Evolutionary conservation across 2,888 invertebrate genomes (phyloP).

Genomic region (Morpho helenor): DNA sequence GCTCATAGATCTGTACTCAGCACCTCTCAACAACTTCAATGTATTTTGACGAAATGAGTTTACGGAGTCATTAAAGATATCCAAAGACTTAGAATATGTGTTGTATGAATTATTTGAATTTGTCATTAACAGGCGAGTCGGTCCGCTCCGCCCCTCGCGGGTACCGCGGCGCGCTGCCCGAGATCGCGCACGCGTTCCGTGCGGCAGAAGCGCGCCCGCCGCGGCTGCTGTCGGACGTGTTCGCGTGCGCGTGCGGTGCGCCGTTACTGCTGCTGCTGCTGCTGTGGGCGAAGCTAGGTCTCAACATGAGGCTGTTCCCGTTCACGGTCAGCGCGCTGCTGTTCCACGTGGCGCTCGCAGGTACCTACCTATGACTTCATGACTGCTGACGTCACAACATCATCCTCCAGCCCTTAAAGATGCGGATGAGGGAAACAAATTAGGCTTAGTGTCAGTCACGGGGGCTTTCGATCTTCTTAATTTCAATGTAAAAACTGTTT

Average conservation of each 20-base stretch:
- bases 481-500: no score
- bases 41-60: no score
- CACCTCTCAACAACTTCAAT: no score
- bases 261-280: conserved; percentile 90
- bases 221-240: conserved; percentile 91
- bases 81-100: no score
- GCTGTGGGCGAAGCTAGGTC: conserved; percentile 92
- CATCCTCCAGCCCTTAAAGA: no score
- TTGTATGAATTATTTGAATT: no score
- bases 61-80: no score
- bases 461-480: no score
- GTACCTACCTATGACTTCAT: conserved; percentile 59
- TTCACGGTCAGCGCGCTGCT: conserved; percentile 87
- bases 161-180: conserved; percentile 71
- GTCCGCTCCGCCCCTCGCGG: background rate
- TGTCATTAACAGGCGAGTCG: conserved; percentile 5
- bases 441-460: no score
- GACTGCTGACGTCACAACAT: no score
- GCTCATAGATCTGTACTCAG: no score
- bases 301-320: conserved; percentile 92
- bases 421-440: no score
- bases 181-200: conserved; percentile 91
- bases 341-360: conserved; percentile 94
- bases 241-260: conserved; percentile 89
- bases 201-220: conserved; percentile 95